Percentiles rank a stretch among this genome's conserved stretches.
Evolutionary conservation across 2,888 invertebrate genomes (phyloP).

Genomic region (Eretmocerus hayati): DNA sequence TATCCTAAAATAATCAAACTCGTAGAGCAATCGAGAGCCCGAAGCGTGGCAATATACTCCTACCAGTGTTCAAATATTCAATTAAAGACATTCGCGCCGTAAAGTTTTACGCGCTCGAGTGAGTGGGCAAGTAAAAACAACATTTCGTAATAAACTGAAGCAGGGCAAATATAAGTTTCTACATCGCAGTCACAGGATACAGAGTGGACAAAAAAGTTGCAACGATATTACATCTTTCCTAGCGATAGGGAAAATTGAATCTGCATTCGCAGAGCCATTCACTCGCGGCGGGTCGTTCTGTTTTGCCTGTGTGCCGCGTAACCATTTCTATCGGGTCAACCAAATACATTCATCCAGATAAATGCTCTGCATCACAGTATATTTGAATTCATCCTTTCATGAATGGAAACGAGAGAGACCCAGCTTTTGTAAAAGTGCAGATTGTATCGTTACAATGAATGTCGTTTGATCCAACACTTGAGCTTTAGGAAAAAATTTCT

Average conservation of each 20-base stretch:
- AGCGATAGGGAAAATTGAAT: conserved; percentile 9
- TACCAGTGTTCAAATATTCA: conserved; percentile 6
- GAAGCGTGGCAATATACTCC: neutral
- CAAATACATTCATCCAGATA: no score
- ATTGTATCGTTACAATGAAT: no score
- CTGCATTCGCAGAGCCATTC: neutral
- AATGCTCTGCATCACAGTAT: no score
- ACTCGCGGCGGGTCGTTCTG: no score
- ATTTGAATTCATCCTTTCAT: no score
- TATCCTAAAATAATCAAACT: conserved; percentile 5
- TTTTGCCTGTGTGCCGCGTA: no score
- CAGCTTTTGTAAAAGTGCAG: no score
- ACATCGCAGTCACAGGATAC: neutral
- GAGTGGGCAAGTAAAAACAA: neutral
- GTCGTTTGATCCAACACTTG: no score
- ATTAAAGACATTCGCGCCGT: conserved; percentile 14
- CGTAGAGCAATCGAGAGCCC: conserved; percentile 13
- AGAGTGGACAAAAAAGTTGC: neutral
- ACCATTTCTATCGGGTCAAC: no score
- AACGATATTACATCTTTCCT: neutral
- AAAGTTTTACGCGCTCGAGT: neutral
- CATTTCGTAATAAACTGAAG: neutral
- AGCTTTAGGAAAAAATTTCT: no score
- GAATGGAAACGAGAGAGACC: no score
- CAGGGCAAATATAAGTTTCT: neutral